A percentile compares a stretch with the other conserved stretches of the same genome.
phyloP scores from a whole-genome alignment of 1,140 invertebrate genomes.

The Drosophila subobscura region DNA sequence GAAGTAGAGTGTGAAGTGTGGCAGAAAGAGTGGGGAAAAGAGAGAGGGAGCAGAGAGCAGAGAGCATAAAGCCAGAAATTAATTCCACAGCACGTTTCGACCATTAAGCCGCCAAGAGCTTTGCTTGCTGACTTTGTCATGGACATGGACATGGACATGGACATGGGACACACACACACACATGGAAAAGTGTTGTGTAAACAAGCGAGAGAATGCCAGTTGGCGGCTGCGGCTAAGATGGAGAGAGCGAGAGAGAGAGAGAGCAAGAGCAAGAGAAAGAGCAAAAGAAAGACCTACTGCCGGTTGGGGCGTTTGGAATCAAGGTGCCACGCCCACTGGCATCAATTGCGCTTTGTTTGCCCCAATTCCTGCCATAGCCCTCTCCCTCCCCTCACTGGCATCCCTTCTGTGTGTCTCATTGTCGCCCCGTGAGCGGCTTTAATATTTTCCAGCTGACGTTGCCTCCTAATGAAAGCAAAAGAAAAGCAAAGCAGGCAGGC shows the following conservation, averaged over 20 bases:
- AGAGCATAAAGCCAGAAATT: slow-evolving; percentile 78
- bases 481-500: slow-evolving; percentile 15
- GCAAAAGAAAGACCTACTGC: not conserved
- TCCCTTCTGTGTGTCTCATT: slow-evolving; percentile 15
- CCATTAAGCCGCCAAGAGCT: slow-evolving; percentile 76
- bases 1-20: not conserved
- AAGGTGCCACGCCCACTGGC: slow-evolving; percentile 42
- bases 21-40: slow-evolving; percentile 8
- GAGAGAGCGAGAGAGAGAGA: slow-evolving; percentile 2
- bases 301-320: not conserved
- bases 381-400: not conserved
- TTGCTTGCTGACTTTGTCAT: slow-evolving; percentile 76
- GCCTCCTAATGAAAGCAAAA: slow-evolving; percentile 47
- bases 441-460: slow-evolving; percentile 57
- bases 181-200: slow-evolving; percentile 79
- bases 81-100: slow-evolving; percentile 77
- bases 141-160: slow-evolving; percentile 36
- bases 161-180: slow-evolving; percentile 43
- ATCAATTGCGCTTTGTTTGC: slow-evolving; percentile 55
- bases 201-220: slow-evolving; percentile 53
- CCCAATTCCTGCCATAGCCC: too few species aligned
- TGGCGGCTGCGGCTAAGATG: slow-evolving; percentile 12
- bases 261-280: slow-evolving; percentile 1
- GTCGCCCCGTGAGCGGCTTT: slow-evolving; percentile 47
- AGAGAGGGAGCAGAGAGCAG: not conserved